phyloP scores from a whole-genome alignment of 2,113 vertebrate genomes.

The Gadus macrocephalus region DNA sequence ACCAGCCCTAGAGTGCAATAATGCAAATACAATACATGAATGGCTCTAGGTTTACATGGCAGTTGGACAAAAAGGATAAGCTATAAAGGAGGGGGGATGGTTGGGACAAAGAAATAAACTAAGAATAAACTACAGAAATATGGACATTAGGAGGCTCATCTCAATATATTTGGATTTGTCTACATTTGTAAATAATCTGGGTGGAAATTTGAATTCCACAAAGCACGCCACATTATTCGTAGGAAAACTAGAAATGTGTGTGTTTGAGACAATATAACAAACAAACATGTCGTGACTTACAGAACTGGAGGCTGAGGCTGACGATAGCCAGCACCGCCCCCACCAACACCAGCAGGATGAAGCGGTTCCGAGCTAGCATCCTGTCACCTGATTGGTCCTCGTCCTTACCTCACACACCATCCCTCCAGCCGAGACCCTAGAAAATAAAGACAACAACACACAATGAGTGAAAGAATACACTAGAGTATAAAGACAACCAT shows the following conservation, averaged over 20 bases:
- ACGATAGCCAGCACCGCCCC: constrained; percentile 85
- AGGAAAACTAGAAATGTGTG: too few species aligned
- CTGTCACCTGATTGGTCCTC: constrained; percentile 68
- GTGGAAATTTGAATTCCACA: too few species aligned
- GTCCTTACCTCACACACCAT: constrained; percentile 65
- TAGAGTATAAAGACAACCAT: constrained; percentile 1
- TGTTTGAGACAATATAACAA: constrained; percentile 1
- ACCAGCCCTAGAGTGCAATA: too few species aligned
- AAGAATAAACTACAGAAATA: too few species aligned
- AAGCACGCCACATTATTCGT: constrained; percentile 19
- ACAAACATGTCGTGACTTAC: constrained; percentile 71
- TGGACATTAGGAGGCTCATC: too few species aligned
- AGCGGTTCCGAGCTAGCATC: constrained; percentile 94
- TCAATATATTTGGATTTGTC: too few species aligned
- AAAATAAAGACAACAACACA: not conserved
- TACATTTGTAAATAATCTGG: too few species aligned
- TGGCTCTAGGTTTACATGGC: too few species aligned
- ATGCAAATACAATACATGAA: too few species aligned
- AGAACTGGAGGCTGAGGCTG: constrained; percentile 93
- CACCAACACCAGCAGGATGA: constrained; percentile 89
- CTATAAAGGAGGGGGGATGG: too few species aligned
- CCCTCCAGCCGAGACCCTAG: constrained; percentile 40
- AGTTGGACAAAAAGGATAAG: too few species aligned
- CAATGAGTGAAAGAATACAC: not conserved
- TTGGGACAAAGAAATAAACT: too few species aligned